Percentiles rank a stretch among this genome's conserved stretches.
phyloP scores from a whole-genome alignment of 2,113 vertebrate genomes.

The Dicentrarchus labrax region DNA sequence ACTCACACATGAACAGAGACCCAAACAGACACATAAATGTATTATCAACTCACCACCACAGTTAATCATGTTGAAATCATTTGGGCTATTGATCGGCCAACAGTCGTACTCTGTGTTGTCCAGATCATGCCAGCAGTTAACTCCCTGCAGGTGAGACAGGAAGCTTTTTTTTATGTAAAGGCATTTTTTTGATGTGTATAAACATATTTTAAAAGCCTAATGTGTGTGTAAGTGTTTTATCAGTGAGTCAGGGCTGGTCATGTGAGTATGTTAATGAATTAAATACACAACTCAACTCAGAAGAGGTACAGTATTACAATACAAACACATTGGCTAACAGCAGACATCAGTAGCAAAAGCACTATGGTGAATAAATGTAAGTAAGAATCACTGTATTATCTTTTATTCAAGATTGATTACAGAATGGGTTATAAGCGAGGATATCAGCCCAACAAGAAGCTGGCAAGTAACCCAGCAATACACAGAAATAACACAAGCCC shows the following conservation, averaged over 20 bases:
- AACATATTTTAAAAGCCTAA: not conserved
- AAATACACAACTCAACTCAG: slow-evolving; percentile 11
- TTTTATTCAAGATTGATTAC: not conserved
- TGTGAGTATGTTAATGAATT: not conserved
- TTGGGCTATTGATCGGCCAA: slow-evolving; percentile 82
- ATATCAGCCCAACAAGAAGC: not conserved
- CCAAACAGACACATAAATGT: not conserved
- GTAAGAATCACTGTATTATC: not conserved
- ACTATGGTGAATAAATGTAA: not conserved
- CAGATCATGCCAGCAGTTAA: slow-evolving; percentile 83
- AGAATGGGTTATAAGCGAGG: not conserved
- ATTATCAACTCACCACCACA: slow-evolving; percentile 73
- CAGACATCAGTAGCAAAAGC: not conserved
- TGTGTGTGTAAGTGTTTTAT: not conserved
- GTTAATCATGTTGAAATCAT: slow-evolving; percentile 84
- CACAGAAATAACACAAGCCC: slow-evolving; percentile 28
- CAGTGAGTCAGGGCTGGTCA: not conserved
- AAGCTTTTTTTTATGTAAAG: not conserved
- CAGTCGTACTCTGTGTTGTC: slow-evolving; percentile 85
- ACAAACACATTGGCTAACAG: not conserved
- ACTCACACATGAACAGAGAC: not conserved
- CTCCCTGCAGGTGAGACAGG: slow-evolving; percentile 56
- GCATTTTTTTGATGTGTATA: not conserved
- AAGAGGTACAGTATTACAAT: not conserved
- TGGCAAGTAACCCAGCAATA: not conserved